phyloP scores from a whole-genome alignment of 2,113 vertebrate species.

The Progne subis region DNA sequence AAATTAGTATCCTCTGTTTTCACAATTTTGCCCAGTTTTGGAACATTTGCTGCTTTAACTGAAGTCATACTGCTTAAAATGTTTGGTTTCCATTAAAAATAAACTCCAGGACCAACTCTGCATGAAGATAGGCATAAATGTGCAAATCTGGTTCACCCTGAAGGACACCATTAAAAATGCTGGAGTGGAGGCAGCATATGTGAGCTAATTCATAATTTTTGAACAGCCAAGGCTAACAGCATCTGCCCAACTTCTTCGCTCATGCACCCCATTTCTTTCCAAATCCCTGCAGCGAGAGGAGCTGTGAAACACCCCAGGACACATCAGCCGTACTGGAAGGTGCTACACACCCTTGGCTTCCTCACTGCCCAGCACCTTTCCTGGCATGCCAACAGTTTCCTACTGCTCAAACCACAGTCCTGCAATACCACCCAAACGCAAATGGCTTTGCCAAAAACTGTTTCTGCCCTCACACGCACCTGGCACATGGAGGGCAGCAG shows the following conservation, averaged over 20 bases:
- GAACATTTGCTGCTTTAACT: background rate
- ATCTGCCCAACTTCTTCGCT: background rate
- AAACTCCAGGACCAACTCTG: background rate
- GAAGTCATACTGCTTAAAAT: background rate
- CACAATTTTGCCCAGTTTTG: background rate
- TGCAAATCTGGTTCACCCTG: background rate
- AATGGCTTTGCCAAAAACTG: background rate
- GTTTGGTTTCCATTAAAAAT: background rate
- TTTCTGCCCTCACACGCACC: background rate
- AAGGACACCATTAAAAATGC: background rate
- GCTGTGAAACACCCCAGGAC: background rate
- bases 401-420: background rate
- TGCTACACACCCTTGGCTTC: background rate
- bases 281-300: background rate
- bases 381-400: background rate
- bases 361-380: background rate
- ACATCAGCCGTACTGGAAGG: background rate
- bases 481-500: background rate
- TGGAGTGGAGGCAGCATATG: fast-evolving
- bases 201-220: background rate
- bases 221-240: background rate
- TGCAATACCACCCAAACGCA: background rate
- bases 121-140: background rate
- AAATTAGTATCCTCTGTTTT: background rate
- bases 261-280: background rate